Evolutionary conservation across 2,797 vertebrate genomes (phyloP).

Genomic region (Nothura maculosa): DNA sequence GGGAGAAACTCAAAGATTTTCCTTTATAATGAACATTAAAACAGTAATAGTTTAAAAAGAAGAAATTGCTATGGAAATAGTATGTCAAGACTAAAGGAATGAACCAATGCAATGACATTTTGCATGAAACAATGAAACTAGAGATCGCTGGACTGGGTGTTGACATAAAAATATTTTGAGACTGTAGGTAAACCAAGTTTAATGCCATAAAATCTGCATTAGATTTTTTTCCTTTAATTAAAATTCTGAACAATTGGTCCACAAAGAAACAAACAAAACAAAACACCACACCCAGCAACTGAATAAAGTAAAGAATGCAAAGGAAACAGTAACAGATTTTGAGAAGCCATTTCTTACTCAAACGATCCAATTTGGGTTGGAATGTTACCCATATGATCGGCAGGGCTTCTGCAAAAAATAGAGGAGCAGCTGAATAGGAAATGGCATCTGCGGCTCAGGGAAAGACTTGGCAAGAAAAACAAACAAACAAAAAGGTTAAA

Average conservation of each 20-base stretch:
- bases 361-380: constrained; percentile 50
- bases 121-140: neutral
- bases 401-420: constrained; percentile 64
- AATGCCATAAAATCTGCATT: neutral
- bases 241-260: neutral
- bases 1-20: neutral
- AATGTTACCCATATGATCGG: constrained; percentile 57
- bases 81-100: neutral
- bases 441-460: constrained; percentile 64
- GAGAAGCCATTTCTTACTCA: constrained; percentile 39
- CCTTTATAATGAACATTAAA: neutral
- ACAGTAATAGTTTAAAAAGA: neutral
- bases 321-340: constrained; percentile 56
- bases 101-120: neutral
- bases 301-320: neutral
- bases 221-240: neutral
- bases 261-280: neutral
- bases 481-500: constrained; percentile 61
- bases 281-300: neutral
- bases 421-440: constrained; percentile 69
- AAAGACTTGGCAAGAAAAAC: constrained; percentile 69
- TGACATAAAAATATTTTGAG: neutral
- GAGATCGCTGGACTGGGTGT: neutral
- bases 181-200: neutral
- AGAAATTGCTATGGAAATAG: neutral